Conservation (phyloP, 1,140 invertebrate genomes). For the Heliconius congener region DNA sequence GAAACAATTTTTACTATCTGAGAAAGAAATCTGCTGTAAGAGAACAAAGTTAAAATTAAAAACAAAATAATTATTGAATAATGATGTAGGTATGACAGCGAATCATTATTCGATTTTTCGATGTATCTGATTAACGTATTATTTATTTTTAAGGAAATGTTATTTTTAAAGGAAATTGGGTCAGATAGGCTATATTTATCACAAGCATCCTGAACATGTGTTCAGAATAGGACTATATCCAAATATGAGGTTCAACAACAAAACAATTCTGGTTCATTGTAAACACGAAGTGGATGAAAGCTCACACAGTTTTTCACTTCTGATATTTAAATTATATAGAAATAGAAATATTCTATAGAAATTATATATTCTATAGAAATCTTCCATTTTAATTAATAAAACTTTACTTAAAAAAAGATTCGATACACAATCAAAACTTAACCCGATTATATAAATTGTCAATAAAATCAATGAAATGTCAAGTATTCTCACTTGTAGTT, state of each 20-base stretch:
- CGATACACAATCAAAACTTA: background rate
- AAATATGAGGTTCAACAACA: background rate
- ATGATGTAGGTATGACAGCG: background rate
- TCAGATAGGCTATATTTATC: background rate
- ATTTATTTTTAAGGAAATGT: background rate
- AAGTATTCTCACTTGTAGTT: slow-evolving; percentile 77
- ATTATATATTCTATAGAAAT: background rate
- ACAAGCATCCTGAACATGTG: background rate
- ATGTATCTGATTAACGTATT: background rate
- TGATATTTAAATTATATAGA: too few relatives aligned
- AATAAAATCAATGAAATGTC: slow-evolving; percentile 3
- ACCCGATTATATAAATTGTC: background rate
- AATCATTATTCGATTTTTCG: background rate
- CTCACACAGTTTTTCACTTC: background rate
- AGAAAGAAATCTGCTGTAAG: too few relatives aligned
- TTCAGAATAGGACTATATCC: background rate
- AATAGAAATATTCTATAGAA: background rate
- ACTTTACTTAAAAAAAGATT: background rate
- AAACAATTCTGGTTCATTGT: background rate
- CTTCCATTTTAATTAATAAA: background rate
- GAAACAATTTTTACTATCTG: too few relatives aligned
- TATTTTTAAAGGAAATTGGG: background rate
- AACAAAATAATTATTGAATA: background rate
- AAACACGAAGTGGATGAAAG: background rate
- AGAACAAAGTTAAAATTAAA: too few relatives aligned